phyloP scores from a whole-genome alignment of 2,888 invertebrate genomes.

The Gisinianus flammeolus region DNA sequence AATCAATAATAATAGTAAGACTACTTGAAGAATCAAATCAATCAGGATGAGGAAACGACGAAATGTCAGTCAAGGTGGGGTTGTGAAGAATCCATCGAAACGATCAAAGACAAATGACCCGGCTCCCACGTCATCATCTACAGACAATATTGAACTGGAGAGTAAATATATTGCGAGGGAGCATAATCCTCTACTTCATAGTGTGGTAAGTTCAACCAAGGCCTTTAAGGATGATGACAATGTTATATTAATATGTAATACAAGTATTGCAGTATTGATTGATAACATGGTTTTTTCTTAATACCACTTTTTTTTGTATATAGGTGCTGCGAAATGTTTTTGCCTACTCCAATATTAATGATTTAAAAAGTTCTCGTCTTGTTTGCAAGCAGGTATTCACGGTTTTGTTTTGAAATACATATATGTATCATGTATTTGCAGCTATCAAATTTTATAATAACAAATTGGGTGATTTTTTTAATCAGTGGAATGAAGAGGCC shows the following conservation, averaged over 20 bases:
- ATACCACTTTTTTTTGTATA: neutral
- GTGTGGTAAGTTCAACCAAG: neutral
- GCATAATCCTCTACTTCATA: neutral
- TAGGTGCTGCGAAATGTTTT: neutral
- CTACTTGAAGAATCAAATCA: too few species aligned
- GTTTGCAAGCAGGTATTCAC: too few species aligned
- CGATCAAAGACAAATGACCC: neutral
- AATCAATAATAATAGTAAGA: too few species aligned
- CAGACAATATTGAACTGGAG: neutral
- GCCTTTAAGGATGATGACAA: too few species aligned
- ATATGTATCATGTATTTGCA: too few species aligned
- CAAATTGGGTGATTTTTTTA: too few species aligned
- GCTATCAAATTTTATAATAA: too few species aligned
- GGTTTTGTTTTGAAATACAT: too few species aligned
- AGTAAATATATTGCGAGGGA: neutral
- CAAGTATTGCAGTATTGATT: too few species aligned
- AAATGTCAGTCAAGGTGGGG: neutral
- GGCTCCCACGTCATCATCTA: neutral
- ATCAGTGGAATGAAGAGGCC: neutral
- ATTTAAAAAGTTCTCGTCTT: neutral
- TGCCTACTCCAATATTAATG: neutral
- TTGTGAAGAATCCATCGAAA: neutral
- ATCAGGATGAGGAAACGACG: neutral
- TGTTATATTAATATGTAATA: too few species aligned
- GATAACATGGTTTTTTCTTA: too few species aligned